phyloP scores from a whole-genome alignment of 2,797 vertebrate genomes.

The Balearica regulorum region DNA sequence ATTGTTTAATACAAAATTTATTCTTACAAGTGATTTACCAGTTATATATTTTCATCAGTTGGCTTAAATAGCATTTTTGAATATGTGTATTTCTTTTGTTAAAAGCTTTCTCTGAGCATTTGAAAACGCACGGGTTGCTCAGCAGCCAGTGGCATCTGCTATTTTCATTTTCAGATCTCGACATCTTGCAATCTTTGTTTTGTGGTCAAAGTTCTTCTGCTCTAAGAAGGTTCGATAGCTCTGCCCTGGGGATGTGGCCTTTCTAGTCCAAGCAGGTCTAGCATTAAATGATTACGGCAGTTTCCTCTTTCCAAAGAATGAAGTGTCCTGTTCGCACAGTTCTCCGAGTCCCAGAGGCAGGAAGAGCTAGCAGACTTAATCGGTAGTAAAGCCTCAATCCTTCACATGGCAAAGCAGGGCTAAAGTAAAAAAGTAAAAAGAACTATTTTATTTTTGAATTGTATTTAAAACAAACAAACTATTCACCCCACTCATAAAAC shows the following conservation, averaged over 20 bases:
- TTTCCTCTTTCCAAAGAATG: neutral
- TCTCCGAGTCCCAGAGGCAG: neutral
- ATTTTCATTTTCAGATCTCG: neutral
- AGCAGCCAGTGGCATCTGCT: neutral
- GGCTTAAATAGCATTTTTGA: neutral
- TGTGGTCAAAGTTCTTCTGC: neutral
- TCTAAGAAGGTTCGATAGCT: neutral
- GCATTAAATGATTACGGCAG: neutral
- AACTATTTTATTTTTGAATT: neutral
- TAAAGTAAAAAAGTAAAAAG: neutral
- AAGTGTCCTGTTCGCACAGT: neutral
- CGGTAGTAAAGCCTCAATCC: neutral
- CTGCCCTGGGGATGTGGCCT: neutral
- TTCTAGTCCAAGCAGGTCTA: neutral
- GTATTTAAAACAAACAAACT: neutral
- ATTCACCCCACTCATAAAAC: neutral
- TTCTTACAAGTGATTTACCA: neutral
- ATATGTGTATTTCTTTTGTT: neutral
- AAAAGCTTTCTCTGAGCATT: neutral
- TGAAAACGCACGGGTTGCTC: neutral
- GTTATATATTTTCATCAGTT: neutral
- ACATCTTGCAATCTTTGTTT: neutral
- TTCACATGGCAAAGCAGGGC: neutral
- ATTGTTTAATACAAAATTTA: neutral
- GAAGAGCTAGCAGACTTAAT: neutral